phyloP scores from a whole-genome alignment of 2,888 invertebrate species.

The Smittia aterrima region DNA sequence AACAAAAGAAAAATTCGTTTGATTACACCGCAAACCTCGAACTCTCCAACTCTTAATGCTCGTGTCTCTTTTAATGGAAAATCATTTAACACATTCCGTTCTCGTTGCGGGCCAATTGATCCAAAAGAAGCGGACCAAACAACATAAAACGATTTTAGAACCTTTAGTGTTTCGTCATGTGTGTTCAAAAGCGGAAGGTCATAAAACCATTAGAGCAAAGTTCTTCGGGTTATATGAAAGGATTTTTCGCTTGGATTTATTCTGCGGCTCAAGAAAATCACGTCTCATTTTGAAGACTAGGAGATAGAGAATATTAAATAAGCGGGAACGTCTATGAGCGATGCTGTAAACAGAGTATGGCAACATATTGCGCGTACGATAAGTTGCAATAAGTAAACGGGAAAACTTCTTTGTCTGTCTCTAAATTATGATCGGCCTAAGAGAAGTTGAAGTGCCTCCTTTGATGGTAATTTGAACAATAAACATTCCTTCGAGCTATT shows the following conservation, averaged over 20 bases:
- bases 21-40: background rate
- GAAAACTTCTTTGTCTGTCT: conserved; percentile 11
- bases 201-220: conserved; percentile 25
- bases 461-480: conserved; percentile 22
- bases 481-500: conserved; percentile 29
- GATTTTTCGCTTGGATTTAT: background rate
- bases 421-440: conserved; percentile 1
- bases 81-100: conserved; percentile 33
- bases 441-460: conserved; percentile 7
- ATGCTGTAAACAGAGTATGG: conserved; percentile 38
- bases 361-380: conserved; percentile 22
- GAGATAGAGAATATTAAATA: background rate
- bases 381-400: background rate
- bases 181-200: conserved; percentile 40
- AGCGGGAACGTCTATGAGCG: background rate
- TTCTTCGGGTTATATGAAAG: conserved; percentile 17
- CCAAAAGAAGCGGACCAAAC: background rate
- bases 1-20: background rate
- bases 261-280: background rate
- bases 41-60: background rate
- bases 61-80: conserved; percentile 36
- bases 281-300: background rate
- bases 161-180: conserved; percentile 37
- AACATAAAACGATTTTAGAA: conserved; percentile 36
- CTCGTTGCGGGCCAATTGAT: background rate